Evolutionary conservation across 2,797 vertebrate species (phyloP), one percentile per base, ranked within the genome.

Genomic region (Tinamus major): DNA sequence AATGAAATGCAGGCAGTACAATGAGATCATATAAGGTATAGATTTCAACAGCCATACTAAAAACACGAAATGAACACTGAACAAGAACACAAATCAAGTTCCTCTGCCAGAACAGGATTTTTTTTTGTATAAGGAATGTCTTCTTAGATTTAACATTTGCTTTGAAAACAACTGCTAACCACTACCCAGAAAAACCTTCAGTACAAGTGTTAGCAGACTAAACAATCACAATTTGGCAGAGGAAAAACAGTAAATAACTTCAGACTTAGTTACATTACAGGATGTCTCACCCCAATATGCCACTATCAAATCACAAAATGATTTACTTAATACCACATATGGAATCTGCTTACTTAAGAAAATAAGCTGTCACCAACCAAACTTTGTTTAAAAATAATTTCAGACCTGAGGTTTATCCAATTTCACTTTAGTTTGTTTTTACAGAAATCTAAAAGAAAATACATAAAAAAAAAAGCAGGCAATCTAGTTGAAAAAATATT

Each of bases 21-120:
- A 98, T 99, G 99, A 99, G 99, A 98, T 99, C 98, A 99, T 98
- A 97, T 98, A 98, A 98, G 98, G 98, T 98, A 98, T 98, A 98
- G 98, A 98, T 99, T 99, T 99, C 99, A 99, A 98, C 99, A 99
- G 98, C 98, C 98, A 98, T 97, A 98, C 98, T 98, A 98, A 98
- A 98, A 98, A 95, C 97, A 98, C 98, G 98, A 98, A 98, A 98
- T 98, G 98, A 98, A 98, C 97, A 98, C 97, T 97, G 98, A 98
- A 99, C 98, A 98, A 98, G 98, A 98, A 98, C 98, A 98, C 98
- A 99, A 99, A 98, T 98, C 98, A 98, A 98, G 98, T 98, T 98
- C 97, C 98, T 97, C 93, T 98, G 98, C 98, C 98, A 99, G 96
- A 96, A 97, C 88, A 98, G 98, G 98, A 98, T 98, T 96, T 96